Percentiles rank a stretch among this genome's conserved stretches.
These are phyloP conservation scores for Odontomyia ornata DNA, from an alignment of 2,888 invertebrate genomes.

Conservation along the genomic window DNA sequence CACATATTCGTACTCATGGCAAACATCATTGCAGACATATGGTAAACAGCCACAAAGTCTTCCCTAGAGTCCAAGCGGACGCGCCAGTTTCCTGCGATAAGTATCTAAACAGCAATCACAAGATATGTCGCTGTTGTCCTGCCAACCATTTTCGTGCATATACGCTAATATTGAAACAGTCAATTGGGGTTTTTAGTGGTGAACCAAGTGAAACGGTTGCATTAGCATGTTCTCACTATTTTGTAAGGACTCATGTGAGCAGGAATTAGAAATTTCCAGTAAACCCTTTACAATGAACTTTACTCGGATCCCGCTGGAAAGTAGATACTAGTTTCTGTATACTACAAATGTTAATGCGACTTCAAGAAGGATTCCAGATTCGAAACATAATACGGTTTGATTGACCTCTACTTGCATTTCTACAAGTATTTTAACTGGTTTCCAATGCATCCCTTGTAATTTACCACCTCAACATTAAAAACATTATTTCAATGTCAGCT, in stretches of 20 bases:
- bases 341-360: no score
- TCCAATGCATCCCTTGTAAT: no score
- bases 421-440: background rate
- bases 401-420: background rate
- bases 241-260: background rate
- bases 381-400: background rate
- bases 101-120: slow-evolving; percentile 30
- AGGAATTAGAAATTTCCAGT: background rate
- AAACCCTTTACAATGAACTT: no score
- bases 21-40: slow-evolving; percentile 38
- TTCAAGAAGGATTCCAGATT: no score
- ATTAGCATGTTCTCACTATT: background rate
- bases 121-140: slow-evolving; percentile 11
- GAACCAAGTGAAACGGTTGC: background rate
- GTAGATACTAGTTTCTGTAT: no score
- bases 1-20: slow-evolving; percentile 17
- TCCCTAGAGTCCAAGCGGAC: background rate
- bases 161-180: no score
- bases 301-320: no score
- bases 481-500: no score
- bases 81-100: background rate
- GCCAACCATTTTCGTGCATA: background rate
- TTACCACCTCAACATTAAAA: no score
- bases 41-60: slow-evolving; percentile 37
- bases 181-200: background rate